Evolutionary conservation across 64 coral and sea anemone genomes (phyloP), one percentile per base, ranked within the genome.

Genomic region (Pocillopora verrucosa): DNA sequence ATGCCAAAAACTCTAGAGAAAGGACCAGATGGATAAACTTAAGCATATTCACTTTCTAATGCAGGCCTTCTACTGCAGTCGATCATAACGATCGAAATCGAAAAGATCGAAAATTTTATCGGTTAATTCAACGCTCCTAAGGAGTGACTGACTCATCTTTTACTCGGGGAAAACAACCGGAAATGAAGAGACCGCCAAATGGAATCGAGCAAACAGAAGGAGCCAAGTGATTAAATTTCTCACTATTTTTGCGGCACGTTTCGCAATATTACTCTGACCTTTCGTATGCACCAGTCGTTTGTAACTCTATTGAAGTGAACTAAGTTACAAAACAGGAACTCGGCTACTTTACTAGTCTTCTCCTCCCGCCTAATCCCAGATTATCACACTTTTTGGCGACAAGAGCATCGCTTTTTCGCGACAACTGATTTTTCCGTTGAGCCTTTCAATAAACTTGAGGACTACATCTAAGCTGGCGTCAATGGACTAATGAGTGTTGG

Each of bases 401-500:
- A 17, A 4, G 9, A 25, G 19, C 16, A 0, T 0, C 67, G n/a
- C 25, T 13, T 14, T 59, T 79, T 51, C 77, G 77, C 22, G 77
- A 79, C 56, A 25, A 79, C 58, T 79, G 17, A 34, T 15, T 59
- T 60, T 34, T 57, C 77, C 13, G 13, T 79, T 59, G 56, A 24
- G 0, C n/a, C 38, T 22, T 79, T 79, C 59, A 57, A 79, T 59
- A 56, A 15, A 59, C 76, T 79, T 51, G 30, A 30, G n/a, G 56
- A 79, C 56, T 60, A 59, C 57, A 79, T 67, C 51, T 59, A 79
- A 79, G 36, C 77, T 13, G 22, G 56, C 77, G 77, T 79, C 77
- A 79, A 61, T 79, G 77, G 56, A 79, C 77, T 84, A 72, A 85
- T 68, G 36, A 85, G 63, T 72, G 51, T 85, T 72, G 64, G 17